Conservation (phyloP, 2,888 invertebrate genomes). For the Crioceris asparagi region DNA sequence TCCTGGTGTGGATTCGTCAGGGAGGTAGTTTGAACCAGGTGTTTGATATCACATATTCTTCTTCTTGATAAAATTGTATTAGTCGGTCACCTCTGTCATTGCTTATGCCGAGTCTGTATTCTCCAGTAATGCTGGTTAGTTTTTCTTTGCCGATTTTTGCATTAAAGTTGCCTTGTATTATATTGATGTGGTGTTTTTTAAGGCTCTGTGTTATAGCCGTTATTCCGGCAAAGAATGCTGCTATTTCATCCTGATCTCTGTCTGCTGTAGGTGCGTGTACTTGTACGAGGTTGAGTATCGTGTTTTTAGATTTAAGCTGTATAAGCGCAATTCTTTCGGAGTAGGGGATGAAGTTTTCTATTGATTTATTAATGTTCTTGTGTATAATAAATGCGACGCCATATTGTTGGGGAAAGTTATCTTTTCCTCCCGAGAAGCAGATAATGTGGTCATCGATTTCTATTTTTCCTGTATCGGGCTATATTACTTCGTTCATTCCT, state of each 20-base stretch:
- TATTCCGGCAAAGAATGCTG: slow-evolving; percentile 7
- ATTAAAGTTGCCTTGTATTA: too few relatives aligned
- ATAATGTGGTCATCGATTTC: background rate
- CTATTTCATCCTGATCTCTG: slow-evolving; percentile 10
- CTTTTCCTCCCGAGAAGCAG: slow-evolving; percentile 1
- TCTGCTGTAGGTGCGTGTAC: slow-evolving; percentile 1
- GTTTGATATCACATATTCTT: too few relatives aligned
- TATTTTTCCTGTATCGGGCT: slow-evolving; percentile 1
- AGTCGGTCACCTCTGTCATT: too few relatives aligned
- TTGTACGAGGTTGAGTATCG: slow-evolving; percentile 1
- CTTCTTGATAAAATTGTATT: slow-evolving; percentile 13
- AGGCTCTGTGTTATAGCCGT: slow-evolving; percentile 1
- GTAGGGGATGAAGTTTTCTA: background rate
- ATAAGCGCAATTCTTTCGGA: too few relatives aligned
- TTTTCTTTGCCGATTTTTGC: too few relatives aligned
- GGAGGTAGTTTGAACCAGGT: too few relatives aligned
- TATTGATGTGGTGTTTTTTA: too few relatives aligned
- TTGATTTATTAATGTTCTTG: slow-evolving; percentile 1
- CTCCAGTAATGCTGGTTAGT: too few relatives aligned
- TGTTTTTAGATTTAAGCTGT: slow-evolving; percentile 1
- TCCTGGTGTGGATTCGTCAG: too few relatives aligned
- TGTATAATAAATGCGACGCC: too few relatives aligned
- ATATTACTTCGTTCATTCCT: background rate
- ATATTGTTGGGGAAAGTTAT: background rate
- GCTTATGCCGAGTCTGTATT: too few relatives aligned